phyloP scores from a whole-genome alignment of 1,140 invertebrate genomes.

The Halyomorpha halys region DNA sequence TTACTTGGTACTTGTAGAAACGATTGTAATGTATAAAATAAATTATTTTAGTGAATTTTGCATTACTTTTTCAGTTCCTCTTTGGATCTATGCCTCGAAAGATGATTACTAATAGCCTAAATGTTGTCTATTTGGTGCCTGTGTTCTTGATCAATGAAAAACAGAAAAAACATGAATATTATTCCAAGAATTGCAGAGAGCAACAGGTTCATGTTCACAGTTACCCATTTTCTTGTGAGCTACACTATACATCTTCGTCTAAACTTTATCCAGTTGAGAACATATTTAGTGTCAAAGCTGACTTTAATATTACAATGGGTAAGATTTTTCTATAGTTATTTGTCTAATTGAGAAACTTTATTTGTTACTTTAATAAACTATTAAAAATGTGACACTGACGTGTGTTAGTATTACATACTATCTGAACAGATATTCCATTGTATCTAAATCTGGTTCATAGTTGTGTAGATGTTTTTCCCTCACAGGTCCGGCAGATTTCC shows the following conservation, averaged over 20 bases:
- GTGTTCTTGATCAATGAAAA: slow-evolving; percentile 28
- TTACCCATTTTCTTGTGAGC: slow-evolving; percentile 38
- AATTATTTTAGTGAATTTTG: no score
- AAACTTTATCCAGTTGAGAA: slow-evolving; percentile 36
- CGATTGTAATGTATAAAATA: no score
- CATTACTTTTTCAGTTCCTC: not conserved
- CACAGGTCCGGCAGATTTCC: no score
- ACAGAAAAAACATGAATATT: not conserved
- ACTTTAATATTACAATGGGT: slow-evolving; percentile 41
- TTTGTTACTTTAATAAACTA: not conserved
- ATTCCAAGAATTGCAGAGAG: not conserved
- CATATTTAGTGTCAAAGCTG: slow-evolving; percentile 39
- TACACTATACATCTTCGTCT: slow-evolving; percentile 35
- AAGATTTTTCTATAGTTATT: slow-evolving; percentile 25
- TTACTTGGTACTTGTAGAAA: no score
- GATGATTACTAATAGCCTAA: slow-evolving; percentile 13
- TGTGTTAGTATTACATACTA: not conserved
- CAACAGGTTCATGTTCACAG: not conserved
- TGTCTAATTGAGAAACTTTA: not conserved
- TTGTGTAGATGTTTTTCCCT: no score
- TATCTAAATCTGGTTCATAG: not conserved
- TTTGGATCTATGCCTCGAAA: not conserved
- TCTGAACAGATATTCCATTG: not conserved
- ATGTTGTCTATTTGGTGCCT: slow-evolving; percentile 33
- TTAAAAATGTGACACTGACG: not conserved